phyloP scores from a whole-genome alignment of 1,140 invertebrate genomes.

The Caenorhabditis inopinata region DNA sequence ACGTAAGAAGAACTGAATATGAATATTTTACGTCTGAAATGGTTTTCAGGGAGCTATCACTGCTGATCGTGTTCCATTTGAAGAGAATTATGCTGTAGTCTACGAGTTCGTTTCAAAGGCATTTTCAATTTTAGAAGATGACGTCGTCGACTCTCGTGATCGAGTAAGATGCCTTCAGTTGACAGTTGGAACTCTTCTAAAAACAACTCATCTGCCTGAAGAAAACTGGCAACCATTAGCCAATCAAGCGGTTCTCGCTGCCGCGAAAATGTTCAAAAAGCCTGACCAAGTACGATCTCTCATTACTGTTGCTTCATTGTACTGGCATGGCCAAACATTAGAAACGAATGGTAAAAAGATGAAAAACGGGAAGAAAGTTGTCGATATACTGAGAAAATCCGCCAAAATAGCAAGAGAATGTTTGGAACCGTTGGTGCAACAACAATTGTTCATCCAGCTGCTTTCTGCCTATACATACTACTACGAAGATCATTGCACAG shows the following conservation, averaged over 20 bases:
- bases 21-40: background rate
- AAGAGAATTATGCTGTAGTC: slow-evolving; percentile 90
- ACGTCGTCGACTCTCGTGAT: slow-evolving; percentile 94
- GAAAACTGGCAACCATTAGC: slow-evolving; percentile 95
- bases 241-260: slow-evolving; percentile 73
- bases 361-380: slow-evolving; percentile 83
- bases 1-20: slow-evolving; percentile 71
- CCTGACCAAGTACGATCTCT: slow-evolving; percentile 92
- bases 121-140: slow-evolving; percentile 96
- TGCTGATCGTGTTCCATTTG: slow-evolving; percentile 85
- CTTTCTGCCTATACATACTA: slow-evolving; percentile 92
- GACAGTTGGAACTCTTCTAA: slow-evolving; percentile 91
- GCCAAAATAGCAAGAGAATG: slow-evolving; percentile 85
- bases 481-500: slow-evolving; percentile 84
- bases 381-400: slow-evolving; percentile 93
- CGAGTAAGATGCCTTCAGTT: slow-evolving; percentile 91
- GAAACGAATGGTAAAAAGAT: slow-evolving; percentile 67
- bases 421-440: slow-evolving; percentile 93
- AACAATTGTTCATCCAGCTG: slow-evolving; percentile 89
- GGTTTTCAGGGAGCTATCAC: slow-evolving; percentile 84
- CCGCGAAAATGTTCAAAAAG: slow-evolving; percentile 90
- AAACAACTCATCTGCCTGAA: slow-evolving; percentile 84
- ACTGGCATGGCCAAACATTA: slow-evolving; percentile 82
- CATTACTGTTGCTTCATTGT: slow-evolving; percentile 88
- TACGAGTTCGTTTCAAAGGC: slow-evolving; percentile 98